These are phyloP conservation scores for Coluber constrictor DNA, from an alignment of 2,797 vertebrate species.

Conservation along the genomic window DNA sequence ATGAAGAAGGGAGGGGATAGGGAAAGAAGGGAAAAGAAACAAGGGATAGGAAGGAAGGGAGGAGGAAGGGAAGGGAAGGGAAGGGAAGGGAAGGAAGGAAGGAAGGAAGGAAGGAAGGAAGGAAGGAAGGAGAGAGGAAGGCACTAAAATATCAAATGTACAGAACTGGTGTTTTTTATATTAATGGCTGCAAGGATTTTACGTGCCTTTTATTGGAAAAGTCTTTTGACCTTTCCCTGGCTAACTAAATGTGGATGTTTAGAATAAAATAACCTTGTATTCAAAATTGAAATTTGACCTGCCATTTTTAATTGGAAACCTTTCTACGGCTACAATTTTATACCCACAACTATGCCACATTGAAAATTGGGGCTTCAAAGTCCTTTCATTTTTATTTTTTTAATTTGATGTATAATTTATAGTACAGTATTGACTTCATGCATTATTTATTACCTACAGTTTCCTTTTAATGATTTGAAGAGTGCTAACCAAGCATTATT, in stretches of 20 bases:
- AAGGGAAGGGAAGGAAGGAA: not conserved
- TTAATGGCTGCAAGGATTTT: not conserved
- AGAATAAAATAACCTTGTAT: not conserved
- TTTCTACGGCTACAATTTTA: not conserved
- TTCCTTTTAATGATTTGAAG: not conserved
- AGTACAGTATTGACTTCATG: not conserved
- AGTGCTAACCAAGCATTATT: not conserved
- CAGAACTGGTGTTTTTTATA: not conserved
- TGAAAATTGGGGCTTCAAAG: not conserved
- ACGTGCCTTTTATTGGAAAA: not conserved
- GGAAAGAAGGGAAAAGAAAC: not conserved
- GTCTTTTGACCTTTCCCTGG: not conserved
- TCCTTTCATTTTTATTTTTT: not conserved
- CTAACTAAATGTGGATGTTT: not conserved
- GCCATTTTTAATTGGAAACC: not conserved
- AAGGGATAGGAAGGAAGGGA: too few relatives aligned
- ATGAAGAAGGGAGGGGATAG: not conserved
- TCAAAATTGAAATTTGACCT: not conserved
- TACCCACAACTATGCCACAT: not conserved
- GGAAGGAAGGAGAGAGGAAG: not conserved
- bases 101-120: not conserved
- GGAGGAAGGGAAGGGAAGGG: rapidly evolving
- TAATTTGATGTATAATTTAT: not conserved
- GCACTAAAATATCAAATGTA: not conserved
- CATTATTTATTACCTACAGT: not conserved